Evolutionary conservation across 1,140 invertebrate genomes (phyloP).

Genomic region (Drosophila nigromelanica): DNA sequence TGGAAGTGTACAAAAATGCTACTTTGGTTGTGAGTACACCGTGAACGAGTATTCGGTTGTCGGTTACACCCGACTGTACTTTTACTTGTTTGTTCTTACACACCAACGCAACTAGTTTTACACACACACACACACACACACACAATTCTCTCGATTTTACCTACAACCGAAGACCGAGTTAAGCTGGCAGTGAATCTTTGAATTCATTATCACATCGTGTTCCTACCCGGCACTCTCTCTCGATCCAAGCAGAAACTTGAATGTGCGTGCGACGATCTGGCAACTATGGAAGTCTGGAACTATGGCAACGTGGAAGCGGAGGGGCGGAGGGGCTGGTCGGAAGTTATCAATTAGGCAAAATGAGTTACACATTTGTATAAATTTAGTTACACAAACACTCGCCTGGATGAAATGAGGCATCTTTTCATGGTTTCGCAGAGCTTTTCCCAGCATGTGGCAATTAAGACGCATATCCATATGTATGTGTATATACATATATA

Average conservation of each 20-base stretch:
- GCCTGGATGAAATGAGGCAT: slow-evolving; percentile 35
- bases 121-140: background rate
- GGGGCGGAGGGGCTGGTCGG: slow-evolving; percentile 55
- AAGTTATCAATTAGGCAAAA: slow-evolving; percentile 81
- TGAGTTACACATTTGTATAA: slow-evolving; percentile 81
- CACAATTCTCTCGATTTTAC: slow-evolving; percentile 10
- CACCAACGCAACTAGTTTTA: background rate
- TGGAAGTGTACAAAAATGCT: no score
- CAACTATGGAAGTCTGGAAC: background rate
- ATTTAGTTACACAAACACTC: slow-evolving; percentile 69
- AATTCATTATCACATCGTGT: slow-evolving; percentile 74
- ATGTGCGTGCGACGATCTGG: slow-evolving; percentile 25
- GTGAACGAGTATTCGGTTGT: no score
- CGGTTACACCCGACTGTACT: no score
- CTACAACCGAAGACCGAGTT: slow-evolving; percentile 41
- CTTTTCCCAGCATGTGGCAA: slow-evolving; percentile 72
- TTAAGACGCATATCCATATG: slow-evolving; percentile 47
- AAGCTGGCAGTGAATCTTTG: slow-evolving; percentile 72
- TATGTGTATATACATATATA: slow-evolving; percentile 7
- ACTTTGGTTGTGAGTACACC: no score
- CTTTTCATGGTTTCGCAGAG: slow-evolving; percentile 32
- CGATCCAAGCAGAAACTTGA: background rate
- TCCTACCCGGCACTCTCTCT: background rate
- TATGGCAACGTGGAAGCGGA: slow-evolving; percentile 6
- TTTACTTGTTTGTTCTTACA: background rate